Conservation (phyloP, 1,140 invertebrate species). For the Pogonomyrmex californicus region DNA sequence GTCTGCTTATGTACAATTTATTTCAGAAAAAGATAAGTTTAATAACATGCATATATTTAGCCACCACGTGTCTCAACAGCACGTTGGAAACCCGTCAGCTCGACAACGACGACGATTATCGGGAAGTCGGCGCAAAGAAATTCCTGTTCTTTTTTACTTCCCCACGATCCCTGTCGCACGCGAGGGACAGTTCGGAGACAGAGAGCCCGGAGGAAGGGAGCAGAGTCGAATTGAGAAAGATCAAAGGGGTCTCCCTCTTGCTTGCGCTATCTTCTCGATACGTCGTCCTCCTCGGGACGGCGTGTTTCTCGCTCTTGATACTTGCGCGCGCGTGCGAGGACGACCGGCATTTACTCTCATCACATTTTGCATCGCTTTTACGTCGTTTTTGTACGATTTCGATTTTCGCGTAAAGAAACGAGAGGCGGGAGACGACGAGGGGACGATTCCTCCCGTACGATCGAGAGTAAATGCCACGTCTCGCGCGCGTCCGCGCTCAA, state of each 20-base stretch:
- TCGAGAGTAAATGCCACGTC: conserved; percentile 51
- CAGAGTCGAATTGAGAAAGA: conserved; percentile 53
- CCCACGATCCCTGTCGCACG: neutral
- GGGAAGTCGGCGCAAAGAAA: conserved; percentile 52
- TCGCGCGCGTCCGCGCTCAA: neutral
- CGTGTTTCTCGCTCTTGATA: conserved; percentile 67
- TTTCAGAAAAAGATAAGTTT: conserved; percentile 55
- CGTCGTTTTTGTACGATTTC: neutral
- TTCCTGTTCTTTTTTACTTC: neutral
- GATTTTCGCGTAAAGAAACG: neutral
- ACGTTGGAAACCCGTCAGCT: conserved; percentile 49
- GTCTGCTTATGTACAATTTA: conserved; percentile 56
- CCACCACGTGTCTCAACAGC: conserved; percentile 35
- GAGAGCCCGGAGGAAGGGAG: conserved; percentile 67
- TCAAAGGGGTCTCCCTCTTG: conserved; percentile 1
- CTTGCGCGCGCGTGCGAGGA: conserved; percentile 62
- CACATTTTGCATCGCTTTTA: neutral
- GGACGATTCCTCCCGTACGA: no score
- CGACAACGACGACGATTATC: conserved; percentile 55
- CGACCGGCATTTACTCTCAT: conserved; percentile 68
- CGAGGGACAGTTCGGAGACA: conserved; percentile 56
- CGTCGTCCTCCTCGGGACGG: conserved; percentile 73
- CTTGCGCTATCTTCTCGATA: conserved; percentile 76
- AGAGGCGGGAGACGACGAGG: neutral
- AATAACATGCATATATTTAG: conserved; percentile 21